Conservation (phyloP, 2,797 vertebrate species). For the Coilia nasus region DNA sequence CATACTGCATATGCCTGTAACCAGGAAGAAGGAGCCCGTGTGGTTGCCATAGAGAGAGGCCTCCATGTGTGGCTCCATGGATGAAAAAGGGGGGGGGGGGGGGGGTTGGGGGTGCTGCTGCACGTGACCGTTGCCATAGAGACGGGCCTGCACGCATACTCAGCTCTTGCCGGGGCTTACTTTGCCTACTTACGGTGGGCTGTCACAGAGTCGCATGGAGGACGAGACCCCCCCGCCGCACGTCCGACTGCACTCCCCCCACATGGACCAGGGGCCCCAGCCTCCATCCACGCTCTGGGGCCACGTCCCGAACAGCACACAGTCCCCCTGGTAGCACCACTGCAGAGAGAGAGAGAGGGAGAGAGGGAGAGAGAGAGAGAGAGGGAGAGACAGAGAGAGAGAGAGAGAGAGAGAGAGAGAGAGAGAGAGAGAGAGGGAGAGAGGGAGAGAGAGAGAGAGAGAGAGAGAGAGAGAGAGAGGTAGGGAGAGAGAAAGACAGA, state of each 20-base stretch:
- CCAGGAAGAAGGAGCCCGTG: not conserved
- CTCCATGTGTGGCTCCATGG: not conserved
- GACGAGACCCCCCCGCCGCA: constrained; percentile 97
- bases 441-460: not conserved
- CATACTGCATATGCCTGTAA: not conserved
- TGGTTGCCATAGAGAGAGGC: not conserved
- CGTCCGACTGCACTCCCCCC: constrained; percentile 98
- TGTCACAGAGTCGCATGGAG: constrained; percentile 99
- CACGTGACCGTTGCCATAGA: not conserved
- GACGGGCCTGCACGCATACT: constrained; percentile 66
- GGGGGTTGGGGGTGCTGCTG: no score
- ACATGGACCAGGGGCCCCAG: constrained; percentile 95
- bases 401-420: not conserved
- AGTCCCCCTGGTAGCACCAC: constrained; percentile 99
- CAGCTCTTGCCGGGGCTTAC: constrained; percentile 92
- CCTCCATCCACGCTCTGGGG: constrained; percentile 90
- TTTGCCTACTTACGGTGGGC: constrained; percentile 99
- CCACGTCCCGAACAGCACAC: constrained; percentile 93
- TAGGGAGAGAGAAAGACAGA: not conserved
- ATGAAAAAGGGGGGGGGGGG: not conserved
- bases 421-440: not conserved
- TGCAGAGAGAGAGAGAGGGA: constrained; percentile 56
- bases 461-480: not conserved
- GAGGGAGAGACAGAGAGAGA: not conserved
- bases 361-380: not conserved